These are phyloP conservation scores for Rhagologus leucostigma DNA, from an alignment of 2,113 vertebrate genomes.

Conservation along the genomic window DNA sequence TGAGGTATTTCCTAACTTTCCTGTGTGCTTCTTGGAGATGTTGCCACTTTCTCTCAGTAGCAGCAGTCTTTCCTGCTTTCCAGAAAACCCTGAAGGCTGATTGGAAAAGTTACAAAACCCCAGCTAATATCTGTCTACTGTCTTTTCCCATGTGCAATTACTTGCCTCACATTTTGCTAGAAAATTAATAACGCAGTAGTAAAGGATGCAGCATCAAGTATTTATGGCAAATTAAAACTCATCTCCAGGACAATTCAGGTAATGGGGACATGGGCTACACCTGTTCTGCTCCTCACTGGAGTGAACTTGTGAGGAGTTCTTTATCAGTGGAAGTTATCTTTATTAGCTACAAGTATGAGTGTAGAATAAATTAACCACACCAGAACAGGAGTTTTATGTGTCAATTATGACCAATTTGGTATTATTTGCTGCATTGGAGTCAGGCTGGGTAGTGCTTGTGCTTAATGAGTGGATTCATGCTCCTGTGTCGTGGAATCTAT, in stretches of 20 bases:
- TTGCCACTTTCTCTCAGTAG: background rate
- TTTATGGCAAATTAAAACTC: conserved; percentile 56
- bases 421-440: conserved; percentile 22
- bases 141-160: conserved; percentile 2
- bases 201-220: conserved; percentile 53
- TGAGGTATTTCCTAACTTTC: background rate
- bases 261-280: background rate
- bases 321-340: conserved; percentile 3
- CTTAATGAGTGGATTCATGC: background rate
- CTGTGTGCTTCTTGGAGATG: background rate
- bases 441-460: background rate
- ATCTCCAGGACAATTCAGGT: conserved; percentile 8
- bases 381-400: background rate
- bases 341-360: background rate
- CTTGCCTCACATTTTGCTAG: conserved; percentile 12
- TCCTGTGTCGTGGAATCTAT: background rate
- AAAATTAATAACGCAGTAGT: conserved; percentile 53
- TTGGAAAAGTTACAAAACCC: background rate
- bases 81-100: conserved; percentile 1
- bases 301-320: background rate
- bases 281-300: background rate
- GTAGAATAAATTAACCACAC: conserved; percentile 25
- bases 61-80: background rate
- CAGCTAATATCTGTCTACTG: background rate
- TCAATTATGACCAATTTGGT: background rate